phyloP scores from a whole-genome alignment of 2,797 vertebrate genomes.

The Muraenolepis orangiensis region DNA sequence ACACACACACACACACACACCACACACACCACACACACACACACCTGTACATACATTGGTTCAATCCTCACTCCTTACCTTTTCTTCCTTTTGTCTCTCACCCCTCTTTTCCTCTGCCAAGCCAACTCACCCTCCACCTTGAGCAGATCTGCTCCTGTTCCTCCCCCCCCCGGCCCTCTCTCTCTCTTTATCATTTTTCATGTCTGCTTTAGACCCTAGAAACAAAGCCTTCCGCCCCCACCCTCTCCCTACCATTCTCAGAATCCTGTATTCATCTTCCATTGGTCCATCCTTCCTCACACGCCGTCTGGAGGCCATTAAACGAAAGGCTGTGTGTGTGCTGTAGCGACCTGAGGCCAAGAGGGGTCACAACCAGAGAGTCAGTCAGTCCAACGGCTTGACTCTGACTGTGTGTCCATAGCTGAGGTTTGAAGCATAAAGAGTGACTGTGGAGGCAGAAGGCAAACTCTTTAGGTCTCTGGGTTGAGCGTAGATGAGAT shows the following conservation, averaged over 20 bases:
- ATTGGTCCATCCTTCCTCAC: not conserved
- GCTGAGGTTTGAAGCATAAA: not conserved
- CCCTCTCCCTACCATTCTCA: not conserved
- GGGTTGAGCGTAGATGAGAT: not conserved
- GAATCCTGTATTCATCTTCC: not conserved
- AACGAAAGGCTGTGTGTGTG: not conserved
- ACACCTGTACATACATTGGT: not conserved
- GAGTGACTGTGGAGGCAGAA: not conserved
- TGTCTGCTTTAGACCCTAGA: not conserved
- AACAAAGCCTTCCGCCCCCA: not conserved
- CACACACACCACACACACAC: not conserved
- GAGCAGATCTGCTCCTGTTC: not conserved
- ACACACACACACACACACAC: too few species aligned
- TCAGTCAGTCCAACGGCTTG: too few species aligned
- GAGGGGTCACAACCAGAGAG: not conserved
- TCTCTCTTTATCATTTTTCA: conserved; percentile 29
- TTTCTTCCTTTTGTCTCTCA: not conserved
- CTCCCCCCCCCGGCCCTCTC: conserved; percentile 5
- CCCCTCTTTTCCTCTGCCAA: not conserved
- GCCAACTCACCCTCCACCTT: not conserved
- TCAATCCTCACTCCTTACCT: not conserved
- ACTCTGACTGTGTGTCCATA: not conserved
- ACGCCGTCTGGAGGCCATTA: not conserved
- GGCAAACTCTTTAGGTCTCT: not conserved
- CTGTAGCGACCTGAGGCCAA: not conserved